Evolutionary conservation across 1,140 invertebrate species (phyloP), one percentile per base, ranked within the genome.

Genomic region (Cydia strobilella): DNA sequence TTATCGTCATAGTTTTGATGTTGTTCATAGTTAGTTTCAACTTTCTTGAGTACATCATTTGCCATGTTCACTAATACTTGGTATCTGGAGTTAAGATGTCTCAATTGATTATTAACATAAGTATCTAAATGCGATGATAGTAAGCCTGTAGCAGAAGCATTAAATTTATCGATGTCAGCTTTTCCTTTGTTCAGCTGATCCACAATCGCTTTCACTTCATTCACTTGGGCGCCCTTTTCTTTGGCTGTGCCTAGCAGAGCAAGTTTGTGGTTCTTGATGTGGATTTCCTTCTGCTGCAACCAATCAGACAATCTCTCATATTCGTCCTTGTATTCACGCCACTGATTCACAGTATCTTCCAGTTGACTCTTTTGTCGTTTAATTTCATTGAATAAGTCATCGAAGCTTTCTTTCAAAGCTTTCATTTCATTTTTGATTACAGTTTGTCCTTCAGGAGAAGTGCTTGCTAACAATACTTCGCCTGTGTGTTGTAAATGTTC

Each of bases 1-100:
- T 97, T 97, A 39, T 95, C 94, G 76, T 97, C 95, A 86, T 98
- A 99, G 79, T 96, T 95, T 79, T 96, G 94, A 90, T 99, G 98
- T 84, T 98, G 97, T 78, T 97, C 96, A 13, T 96, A 94, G 88
- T 98, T 98, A 0, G 96, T 97, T 93, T 98, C 96, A 12, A 98
- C 97, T 91, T 98, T 98, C 82, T 98, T 98, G 31, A 98, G 86
- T 0, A 99, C 97, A 92, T 99, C 98, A 90, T 98, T 98, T 0
- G 96, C 97, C 79, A 98, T 94, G 86, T 98, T 98, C 0, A 98
- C 94, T 84, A 98, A 95, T 0, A 98, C 96, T 93, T 98, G 97
- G 87, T 98, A 98, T 80, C 98, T 94, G 0, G 97, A 98, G 85
- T 97, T 97, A n/a, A 99, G 92, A 86, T 97, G 96, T 75, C 97